These are phyloP conservation scores for Rhinolophus ferrumequinum DNA, from an alignment of 2,113 vertebrate genomes.

Conservation along the genomic window DNA sequence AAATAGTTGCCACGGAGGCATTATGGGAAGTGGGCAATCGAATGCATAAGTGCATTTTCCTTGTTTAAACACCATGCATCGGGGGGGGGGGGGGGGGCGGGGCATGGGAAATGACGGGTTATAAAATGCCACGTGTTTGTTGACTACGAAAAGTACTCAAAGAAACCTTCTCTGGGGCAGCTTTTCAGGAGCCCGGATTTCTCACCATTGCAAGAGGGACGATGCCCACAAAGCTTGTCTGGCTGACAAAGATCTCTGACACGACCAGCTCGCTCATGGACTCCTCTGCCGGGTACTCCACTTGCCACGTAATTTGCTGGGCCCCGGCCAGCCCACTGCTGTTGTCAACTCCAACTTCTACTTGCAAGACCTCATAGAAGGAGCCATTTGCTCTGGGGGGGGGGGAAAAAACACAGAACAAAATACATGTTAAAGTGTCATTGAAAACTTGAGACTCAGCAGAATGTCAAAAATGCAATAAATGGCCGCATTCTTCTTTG, in stretches of 20 bases:
- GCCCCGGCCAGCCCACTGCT: slow-evolving; percentile 90
- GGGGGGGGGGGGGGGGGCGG: no score
- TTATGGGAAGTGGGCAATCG: slow-evolving; percentile 69
- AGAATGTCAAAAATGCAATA: neutral
- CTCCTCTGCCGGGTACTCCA: slow-evolving; percentile 90
- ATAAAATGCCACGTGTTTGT: slow-evolving; percentile 27
- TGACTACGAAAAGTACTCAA: slow-evolving; percentile 43
- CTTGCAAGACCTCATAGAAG: slow-evolving; percentile 93
- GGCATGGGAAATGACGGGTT: slow-evolving; percentile 46
- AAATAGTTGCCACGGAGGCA: slow-evolving; percentile 70
- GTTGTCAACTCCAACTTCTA: slow-evolving; percentile 95
- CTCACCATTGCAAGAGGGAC: slow-evolving; percentile 94
- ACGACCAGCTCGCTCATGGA: slow-evolving; percentile 86
- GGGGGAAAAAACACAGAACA: neutral
- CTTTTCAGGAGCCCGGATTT: neutral
- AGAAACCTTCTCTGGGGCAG: accelerated
- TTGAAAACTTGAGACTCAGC: neutral
- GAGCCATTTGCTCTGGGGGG: slow-evolving; percentile 87
- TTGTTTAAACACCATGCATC: slow-evolving; percentile 70
- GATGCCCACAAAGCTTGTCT: slow-evolving; percentile 90
- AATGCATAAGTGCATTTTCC: slow-evolving; percentile 67
- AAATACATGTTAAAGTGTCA: accelerated
- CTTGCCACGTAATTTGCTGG: slow-evolving; percentile 94
- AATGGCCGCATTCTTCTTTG: neutral
- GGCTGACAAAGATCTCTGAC: slow-evolving; percentile 94